Base-by-base conservation (phyloP, 2,113 vertebrate genomes). In the Cyprinodon variegatus region DNA sequence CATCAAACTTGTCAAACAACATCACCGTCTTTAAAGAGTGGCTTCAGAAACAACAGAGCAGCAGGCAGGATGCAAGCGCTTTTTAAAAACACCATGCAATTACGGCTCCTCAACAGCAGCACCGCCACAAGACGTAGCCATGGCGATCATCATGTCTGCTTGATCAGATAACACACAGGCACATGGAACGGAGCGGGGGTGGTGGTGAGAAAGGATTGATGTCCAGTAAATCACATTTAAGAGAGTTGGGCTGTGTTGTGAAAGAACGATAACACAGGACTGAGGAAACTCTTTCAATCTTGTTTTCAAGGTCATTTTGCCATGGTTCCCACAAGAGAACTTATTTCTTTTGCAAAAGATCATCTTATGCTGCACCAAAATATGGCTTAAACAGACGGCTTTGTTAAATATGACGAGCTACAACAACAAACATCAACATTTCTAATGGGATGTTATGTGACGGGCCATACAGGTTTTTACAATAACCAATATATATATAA, bases 51-150 rank as follows among this genome's bases (percentile, higher is more conserved):
- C 8, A 15, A 76, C 65, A 29, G 29, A 65, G 62, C 36, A 59
- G 70, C 67, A 7, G 37, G 57, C 17, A 65, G 60, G 38, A 57
- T 36, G 38, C 63, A 48, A 4, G 41, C 11, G 41, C 76, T 73
- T 74, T 61, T 59, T 67, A 78, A 57, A 29, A 82, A 48, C 69
- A 53, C 57, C 17, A 13, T 65, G 59, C 43, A 81, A 78, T 84
- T 82, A 70, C 46, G 0, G 20, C 67, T 61, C 71, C 68, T 83
- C 63, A 73, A 79, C 75, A 71, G 76, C 76, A 69, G 62, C 68
- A 65, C 74, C 70, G 73, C 14, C 81, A 79, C 72, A 62, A 61
- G 75, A 81, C 62, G 83, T 87, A 76, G 87, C 84, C 85, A 84
- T 84, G 76, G 79, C 72, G 63, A 87, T 86, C 79, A 84, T 78